These are phyloP conservation scores for Pheucticus melanocephalus DNA, from an alignment of 2,113 vertebrate species.

Conservation along the genomic window DNA sequence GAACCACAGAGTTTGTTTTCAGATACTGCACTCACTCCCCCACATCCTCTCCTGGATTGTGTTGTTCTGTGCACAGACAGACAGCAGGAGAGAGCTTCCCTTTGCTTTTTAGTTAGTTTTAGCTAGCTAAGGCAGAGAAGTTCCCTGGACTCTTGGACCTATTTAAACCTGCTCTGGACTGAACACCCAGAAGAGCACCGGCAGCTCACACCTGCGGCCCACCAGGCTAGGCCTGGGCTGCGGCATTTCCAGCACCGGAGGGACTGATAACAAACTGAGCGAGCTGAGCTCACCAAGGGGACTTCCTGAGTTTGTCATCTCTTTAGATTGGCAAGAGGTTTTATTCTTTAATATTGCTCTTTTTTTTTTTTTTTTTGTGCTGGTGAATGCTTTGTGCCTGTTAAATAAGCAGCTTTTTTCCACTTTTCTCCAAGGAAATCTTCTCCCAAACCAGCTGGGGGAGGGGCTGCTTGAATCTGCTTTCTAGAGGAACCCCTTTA, in stretches of 20 bases:
- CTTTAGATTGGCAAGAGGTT: neutral
- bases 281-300: neutral
- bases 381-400: neutral
- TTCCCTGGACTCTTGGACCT: neutral
- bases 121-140: neutral
- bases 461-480: neutral
- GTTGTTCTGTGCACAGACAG: neutral
- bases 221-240: neutral
- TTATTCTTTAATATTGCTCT: neutral
- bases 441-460: neutral
- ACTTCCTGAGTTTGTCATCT: neutral
- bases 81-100: neutral
- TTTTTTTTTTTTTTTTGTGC: neutral
- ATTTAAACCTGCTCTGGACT: neutral
- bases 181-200: neutral
- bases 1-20: neutral
- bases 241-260: neutral
- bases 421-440: neutral
- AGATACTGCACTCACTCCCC: neutral
- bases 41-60: neutral
- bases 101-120: neutral
- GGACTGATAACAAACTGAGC: neutral
- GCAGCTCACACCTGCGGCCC: neutral
- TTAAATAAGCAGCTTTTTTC: neutral
- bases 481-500: neutral